Conservation (phyloP, 2,113 vertebrate species). For the Hydrochoerus hydrochaeris region DNA sequence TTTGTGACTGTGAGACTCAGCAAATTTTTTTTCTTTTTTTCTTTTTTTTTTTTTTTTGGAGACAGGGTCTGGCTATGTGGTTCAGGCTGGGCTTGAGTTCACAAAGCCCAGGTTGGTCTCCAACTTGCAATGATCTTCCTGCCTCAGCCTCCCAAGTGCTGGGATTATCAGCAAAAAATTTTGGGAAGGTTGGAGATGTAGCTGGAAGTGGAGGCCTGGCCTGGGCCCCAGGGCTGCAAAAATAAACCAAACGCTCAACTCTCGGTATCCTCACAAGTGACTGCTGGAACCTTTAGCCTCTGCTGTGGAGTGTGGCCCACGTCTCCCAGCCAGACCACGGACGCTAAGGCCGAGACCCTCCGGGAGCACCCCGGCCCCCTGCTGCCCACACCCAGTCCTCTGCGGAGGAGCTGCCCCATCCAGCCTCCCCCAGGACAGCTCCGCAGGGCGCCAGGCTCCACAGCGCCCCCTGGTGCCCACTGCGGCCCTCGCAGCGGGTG, state of each 20-base stretch:
- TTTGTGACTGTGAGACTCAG: not conserved
- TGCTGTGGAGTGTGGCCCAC: too few relatives aligned
- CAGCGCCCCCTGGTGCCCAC: not conserved
- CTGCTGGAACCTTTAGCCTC: fast-evolving
- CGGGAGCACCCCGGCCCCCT: not conserved
- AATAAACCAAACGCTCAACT: not conserved
- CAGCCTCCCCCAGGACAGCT: not conserved
- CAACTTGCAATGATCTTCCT: too few relatives aligned
- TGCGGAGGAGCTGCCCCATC: not conserved
- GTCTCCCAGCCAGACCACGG: not conserved
- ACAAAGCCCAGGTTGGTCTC: too few relatives aligned
- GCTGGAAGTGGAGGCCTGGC: not conserved
- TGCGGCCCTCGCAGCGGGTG: too few relatives aligned
- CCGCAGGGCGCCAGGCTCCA: not conserved
- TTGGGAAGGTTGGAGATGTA: not conserved
- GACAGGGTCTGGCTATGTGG: too few relatives aligned
- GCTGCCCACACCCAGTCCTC: not conserved
- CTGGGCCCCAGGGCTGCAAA: not conserved
- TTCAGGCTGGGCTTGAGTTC: too few relatives aligned
- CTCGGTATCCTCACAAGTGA: not conserved
- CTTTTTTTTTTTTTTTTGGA: too few relatives aligned
- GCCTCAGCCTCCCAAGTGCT: too few relatives aligned
- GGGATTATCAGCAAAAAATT: not conserved
- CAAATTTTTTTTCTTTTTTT: too few relatives aligned
- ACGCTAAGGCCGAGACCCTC: not conserved